A percentile compares a stretch with the other conserved stretches of the same genome.
Conservation (phyloP, 1,140 invertebrate genomes). For the Pseudomyrmex cubaensis region DNA sequence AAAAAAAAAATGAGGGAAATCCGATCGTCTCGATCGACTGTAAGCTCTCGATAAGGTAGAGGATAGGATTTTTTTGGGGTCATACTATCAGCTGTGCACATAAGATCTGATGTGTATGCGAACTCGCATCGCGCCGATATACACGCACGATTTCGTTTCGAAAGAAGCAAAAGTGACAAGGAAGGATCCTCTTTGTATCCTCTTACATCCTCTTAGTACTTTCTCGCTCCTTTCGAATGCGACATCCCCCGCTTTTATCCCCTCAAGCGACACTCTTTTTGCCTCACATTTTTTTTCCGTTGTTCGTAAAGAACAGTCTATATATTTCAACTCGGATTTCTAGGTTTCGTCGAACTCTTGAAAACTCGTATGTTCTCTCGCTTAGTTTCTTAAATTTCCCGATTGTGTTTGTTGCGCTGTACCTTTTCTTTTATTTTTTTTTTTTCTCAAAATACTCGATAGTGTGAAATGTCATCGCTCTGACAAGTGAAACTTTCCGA, state of each 20-base stretch:
- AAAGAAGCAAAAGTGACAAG: conserved; percentile 17
- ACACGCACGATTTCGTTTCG: background rate
- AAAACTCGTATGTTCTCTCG: background rate
- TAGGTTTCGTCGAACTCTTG: background rate
- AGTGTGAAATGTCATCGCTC: background rate
- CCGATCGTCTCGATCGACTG: conserved; percentile 10
- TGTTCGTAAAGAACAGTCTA: background rate
- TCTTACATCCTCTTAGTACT: conserved; percentile 28
- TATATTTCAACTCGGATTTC: background rate
- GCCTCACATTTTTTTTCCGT: background rate
- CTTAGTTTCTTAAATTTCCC: background rate
- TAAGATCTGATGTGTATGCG: conserved; percentile 66
- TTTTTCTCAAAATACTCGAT: background rate
- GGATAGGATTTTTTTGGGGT: conserved; percentile 73
- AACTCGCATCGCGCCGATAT: conserved; percentile 20
- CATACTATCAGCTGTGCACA: conserved; percentile 84
- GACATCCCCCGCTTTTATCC: conserved; percentile 48
- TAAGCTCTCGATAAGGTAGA: conserved; percentile 62
- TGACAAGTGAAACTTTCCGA: background rate
- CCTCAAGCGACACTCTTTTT: conserved; percentile 10
- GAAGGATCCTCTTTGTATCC: conserved; percentile 12
- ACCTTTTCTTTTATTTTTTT: background rate
- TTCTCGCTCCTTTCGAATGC: conserved; percentile 44
- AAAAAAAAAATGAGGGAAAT: too few species aligned
- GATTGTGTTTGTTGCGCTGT: background rate